Base-by-base conservation (phyloP, 2,797 vertebrate species). In the Mionectes olivaceus region DNA sequence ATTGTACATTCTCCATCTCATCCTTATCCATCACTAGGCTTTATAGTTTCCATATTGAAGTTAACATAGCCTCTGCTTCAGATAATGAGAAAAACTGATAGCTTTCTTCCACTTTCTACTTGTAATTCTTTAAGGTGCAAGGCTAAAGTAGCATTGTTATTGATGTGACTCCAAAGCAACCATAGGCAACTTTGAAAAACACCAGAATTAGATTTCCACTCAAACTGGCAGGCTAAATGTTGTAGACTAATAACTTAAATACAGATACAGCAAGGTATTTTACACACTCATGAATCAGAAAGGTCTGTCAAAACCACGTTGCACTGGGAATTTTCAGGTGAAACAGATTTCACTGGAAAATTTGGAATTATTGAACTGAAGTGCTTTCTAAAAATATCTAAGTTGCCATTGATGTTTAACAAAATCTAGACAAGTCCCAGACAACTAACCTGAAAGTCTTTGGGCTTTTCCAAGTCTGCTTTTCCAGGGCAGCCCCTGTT, bases 261-360 rank as follows among this genome's bases (percentile, higher is more conserved):
- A 61, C 11, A 87, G 5, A 63, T 24, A 52, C 1, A 63, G 18
- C 11, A 83, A 44, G 46, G 22, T 60, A 32, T 80, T 90, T 86
- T n/a, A 43, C 9, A 12, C 35, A 35, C 9, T 60, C 8, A 50
- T 32, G 59, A 61, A 71, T 4, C 0, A 0, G 3, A 13, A 83
- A 63, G 7, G 8, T 76, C 44, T 56, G 35, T 35, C 28, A 67
- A 82, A 83, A 3, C 68, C 27, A 37, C 3, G 19, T 41, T 23
- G 14, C 59, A 30, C 18, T 19, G 13, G 11, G 28, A 70, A 44
- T 65, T 89, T 78, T 76, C 63, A 47, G 52, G 19, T 76, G 21
- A 89, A 84, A 69, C 1, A 71, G 10, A 61, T 39, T 73, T 71
- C 64, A 49, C 13, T 50, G 13, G 22, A 84, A 78, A 76, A 65